These are phyloP conservation scores for Solenopsis invicta DNA, from an alignment of 1,140 invertebrate genomes.

Conservation along the genomic window DNA sequence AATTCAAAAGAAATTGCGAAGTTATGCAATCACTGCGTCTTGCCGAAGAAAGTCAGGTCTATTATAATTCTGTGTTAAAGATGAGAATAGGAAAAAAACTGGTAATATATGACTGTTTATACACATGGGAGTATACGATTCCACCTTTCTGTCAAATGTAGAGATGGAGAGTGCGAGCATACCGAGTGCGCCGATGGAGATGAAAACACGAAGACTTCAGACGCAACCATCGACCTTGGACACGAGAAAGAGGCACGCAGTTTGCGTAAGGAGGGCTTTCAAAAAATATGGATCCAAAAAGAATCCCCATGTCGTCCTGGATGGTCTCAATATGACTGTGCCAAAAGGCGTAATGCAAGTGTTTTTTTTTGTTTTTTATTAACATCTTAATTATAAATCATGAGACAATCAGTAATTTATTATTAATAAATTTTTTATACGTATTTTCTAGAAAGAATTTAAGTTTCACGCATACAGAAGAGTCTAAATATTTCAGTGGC, in stretches of 20 bases:
- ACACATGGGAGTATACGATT: not conserved
- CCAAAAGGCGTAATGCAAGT: constrained; percentile 96
- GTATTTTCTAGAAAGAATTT: not conserved
- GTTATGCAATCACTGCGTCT: not conserved
- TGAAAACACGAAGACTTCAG: constrained; percentile 84
- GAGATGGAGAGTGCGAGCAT: constrained; percentile 78
- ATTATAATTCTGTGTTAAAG: not conserved
- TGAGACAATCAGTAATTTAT: not conserved
- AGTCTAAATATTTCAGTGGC: not conserved
- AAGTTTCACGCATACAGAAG: not conserved
- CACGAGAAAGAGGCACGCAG: constrained; percentile 91
- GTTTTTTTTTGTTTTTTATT: not conserved
- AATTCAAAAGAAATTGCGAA: not conserved
- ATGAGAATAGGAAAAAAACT: not conserved
- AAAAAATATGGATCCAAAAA: constrained; percentile 95
- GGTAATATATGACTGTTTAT: not conserved
- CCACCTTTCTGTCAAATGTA: not conserved
- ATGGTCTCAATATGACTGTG: constrained; percentile 96
- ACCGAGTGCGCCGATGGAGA: constrained; percentile 80
- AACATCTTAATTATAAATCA: not conserved
- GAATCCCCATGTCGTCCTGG: constrained; percentile 94
- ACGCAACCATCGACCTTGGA: constrained; percentile 91
- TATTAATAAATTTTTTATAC: constrained; percentile 13
- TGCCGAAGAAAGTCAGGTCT: not conserved
- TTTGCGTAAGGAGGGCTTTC: constrained; percentile 93